Evolutionary conservation across 2,113 vertebrate genomes (phyloP).

Genomic region (Calonectris borealis): DNA sequence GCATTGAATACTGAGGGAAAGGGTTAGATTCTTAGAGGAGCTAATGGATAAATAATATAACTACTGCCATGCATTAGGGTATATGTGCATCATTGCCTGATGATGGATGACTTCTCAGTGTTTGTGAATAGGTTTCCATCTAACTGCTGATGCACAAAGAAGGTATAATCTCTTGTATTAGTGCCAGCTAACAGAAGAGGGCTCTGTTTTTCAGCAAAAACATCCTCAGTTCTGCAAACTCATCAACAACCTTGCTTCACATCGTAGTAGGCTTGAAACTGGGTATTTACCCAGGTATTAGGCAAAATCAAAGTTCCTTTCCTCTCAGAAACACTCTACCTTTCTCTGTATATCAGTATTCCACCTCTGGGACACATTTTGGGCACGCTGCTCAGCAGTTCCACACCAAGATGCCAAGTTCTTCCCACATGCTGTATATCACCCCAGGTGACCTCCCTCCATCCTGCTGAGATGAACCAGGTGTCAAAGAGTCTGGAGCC

Average conservation of each 20-base stretch:
- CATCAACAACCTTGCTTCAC: neutral
- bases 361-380: no score
- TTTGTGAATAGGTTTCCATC: neutral
- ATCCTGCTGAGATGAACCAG: neutral
- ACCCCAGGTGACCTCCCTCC: neutral
- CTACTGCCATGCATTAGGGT: neutral
- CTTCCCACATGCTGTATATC: rapidly evolving
- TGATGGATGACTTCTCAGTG: neutral
- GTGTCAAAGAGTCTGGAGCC: neutral
- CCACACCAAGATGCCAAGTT: no score
- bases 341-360: neutral
- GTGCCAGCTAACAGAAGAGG: constrained; percentile 16
- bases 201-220: constrained; percentile 4
- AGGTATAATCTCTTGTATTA: neutral
- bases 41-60: neutral
- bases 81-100: neutral
- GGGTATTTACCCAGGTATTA: neutral
- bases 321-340: neutral
- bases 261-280: neutral
- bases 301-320: neutral
- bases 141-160: neutral
- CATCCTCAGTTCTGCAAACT: neutral
- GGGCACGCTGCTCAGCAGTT: neutral
- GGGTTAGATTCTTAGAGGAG: neutral
- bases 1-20: neutral